A percentile compares a stretch with the other conserved stretches of the same genome.
These are phyloP conservation scores for Sinocyclocheilus anophthalmus DNA, from an alignment of 2,113 vertebrate genomes.

Conservation along the genomic window DNA sequence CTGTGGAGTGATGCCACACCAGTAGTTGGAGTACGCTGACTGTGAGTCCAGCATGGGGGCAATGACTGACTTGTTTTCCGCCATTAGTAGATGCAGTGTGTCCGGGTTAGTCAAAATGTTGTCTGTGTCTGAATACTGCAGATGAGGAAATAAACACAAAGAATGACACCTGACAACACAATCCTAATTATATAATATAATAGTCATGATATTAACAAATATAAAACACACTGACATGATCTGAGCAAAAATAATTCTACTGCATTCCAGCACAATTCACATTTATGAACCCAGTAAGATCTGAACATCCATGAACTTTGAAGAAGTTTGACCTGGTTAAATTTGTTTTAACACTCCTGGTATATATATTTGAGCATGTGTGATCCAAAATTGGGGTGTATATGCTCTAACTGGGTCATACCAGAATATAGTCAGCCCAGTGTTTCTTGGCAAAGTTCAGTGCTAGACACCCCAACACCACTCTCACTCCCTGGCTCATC, in stretches of 20 bases:
- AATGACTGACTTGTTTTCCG: constrained; percentile 85
- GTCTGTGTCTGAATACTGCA: constrained; percentile 89
- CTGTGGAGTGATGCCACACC: constrained; percentile 98
- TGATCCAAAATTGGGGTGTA: not conserved
- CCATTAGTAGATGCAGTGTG: constrained; percentile 83
- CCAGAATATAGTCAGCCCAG: constrained; percentile 91
- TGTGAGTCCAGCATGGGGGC: constrained; percentile 94
- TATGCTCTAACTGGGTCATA: constrained; percentile 61
- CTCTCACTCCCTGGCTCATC: no score
- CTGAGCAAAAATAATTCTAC: not conserved
- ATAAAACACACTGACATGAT: not conserved
- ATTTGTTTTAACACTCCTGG: not conserved
- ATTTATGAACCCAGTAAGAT: not conserved
- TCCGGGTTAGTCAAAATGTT: constrained; percentile 91
- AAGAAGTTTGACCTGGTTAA: not conserved
- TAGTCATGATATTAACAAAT: not conserved
- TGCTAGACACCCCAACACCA: no score
- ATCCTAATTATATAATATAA: not conserved
- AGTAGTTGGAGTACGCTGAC: constrained; percentile 96
- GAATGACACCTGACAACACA: not conserved
- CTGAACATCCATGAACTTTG: not conserved
- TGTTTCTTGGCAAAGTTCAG: constrained; percentile 84
- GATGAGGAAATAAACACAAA: not conserved
- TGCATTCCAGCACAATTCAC: not conserved
- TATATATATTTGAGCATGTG: not conserved